Conservation (phyloP, 64 coral and sea anemone genomes). For the Actinia tenebrosa region DNA sequence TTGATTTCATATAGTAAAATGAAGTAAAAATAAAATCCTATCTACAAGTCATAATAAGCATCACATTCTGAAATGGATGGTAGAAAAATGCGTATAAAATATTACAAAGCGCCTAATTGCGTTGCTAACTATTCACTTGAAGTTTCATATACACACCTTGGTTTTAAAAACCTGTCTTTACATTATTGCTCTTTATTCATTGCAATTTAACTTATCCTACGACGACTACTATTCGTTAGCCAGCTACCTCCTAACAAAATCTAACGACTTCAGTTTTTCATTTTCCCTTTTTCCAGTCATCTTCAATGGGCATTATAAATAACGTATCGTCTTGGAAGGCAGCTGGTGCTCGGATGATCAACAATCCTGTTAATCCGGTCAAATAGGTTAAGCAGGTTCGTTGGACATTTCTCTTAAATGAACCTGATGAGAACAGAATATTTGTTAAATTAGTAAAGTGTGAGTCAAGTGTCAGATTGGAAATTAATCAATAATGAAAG, state of each 20-base stretch:
- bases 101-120: neutral
- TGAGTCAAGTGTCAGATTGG: neutral
- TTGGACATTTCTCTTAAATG: neutral
- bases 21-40: neutral
- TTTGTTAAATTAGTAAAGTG: neutral
- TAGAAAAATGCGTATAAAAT: neutral
- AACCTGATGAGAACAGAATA: neutral
- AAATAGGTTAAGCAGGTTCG: neutral
- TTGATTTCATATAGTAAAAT: neutral
- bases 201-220: conserved; percentile 1
- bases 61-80: neutral
- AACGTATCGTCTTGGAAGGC: conserved; percentile 2
- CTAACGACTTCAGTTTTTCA: neutral
- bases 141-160: neutral
- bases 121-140: neutral
- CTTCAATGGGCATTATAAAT: neutral
- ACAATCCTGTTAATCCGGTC: neutral
- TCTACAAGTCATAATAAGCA: neutral
- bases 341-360: neutral
- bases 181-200: neutral
- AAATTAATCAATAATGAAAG: neutral
- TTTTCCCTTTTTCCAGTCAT: neutral
- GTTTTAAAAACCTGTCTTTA: conserved; percentile 11
- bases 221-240: neutral
- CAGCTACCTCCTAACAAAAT: neutral